These are phyloP conservation scores for Pardosa pseudoannulata DNA, from an alignment of 2,888 invertebrate species.

Conservation along the genomic window DNA sequence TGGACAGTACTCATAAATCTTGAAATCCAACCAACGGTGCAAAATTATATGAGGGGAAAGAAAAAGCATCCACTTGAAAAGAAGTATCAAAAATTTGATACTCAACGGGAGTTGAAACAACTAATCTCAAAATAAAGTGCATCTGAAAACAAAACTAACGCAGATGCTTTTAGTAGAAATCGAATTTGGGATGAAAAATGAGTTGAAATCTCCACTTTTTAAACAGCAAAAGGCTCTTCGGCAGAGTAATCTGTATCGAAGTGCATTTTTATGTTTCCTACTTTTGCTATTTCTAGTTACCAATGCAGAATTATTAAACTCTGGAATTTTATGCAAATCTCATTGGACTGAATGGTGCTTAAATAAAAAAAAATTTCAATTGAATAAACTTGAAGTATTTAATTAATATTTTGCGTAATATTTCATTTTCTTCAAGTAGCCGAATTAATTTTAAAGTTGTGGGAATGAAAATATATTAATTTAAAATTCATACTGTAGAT, in stretches of 20 bases:
- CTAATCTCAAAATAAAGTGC: slow-evolving; percentile 2
- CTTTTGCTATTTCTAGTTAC: not conserved
- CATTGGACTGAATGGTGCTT: no score
- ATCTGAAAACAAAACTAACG: slow-evolving; percentile 5
- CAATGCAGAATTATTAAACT: not conserved
- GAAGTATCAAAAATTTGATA: not conserved
- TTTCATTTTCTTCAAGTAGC: no score
- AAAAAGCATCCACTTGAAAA: not conserved
- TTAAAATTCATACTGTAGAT: no score
- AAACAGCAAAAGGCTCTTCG: not conserved
- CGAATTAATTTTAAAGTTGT: no score
- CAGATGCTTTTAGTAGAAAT: slow-evolving; percentile 9
- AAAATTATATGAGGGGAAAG: no score
- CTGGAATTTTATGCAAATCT: not conserved
- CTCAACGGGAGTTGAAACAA: not conserved
- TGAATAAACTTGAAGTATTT: no score
- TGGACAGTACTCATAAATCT: no score
- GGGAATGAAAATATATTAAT: no score
- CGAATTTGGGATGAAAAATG: slow-evolving; percentile 5
- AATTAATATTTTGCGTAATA: no score
- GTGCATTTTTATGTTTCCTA: not conserved
- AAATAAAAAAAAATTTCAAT: no score
- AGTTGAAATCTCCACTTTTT: not conserved
- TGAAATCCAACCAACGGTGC: no score
- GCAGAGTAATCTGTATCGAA: not conserved